These are phyloP conservation scores for Drosophila lacertosa DNA, from an alignment of 1,140 invertebrate genomes.

Conservation along the genomic window DNA sequence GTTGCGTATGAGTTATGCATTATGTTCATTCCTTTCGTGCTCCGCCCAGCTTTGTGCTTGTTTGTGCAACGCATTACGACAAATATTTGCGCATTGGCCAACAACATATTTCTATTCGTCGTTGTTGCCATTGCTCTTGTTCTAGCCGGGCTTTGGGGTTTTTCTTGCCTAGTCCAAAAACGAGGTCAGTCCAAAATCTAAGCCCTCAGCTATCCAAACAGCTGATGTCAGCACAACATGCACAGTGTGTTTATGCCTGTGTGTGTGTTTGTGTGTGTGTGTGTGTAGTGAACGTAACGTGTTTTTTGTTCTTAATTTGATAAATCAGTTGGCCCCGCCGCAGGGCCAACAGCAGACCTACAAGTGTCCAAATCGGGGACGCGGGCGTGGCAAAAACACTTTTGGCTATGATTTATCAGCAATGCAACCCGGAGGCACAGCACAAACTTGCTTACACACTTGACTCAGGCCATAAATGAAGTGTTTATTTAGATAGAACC, in stretches of 20 bases:
- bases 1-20: slow-evolving; percentile 53
- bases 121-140: slow-evolving; percentile 9
- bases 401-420: slow-evolving; percentile 50
- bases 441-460: slow-evolving; percentile 34
- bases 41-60: slow-evolving; percentile 22
- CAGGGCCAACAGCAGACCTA: slow-evolving; percentile 36
- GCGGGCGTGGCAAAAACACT: slow-evolving; percentile 30
- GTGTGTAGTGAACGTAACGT: slow-evolving; percentile 11
- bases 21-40: slow-evolving; percentile 34
- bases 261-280: slow-evolving; percentile 8
- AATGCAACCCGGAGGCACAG: slow-evolving; percentile 37
- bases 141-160: slow-evolving; percentile 20
- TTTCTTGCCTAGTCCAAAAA: slow-evolving; percentile 36
- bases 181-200: slow-evolving; percentile 48
- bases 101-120: slow-evolving; percentile 40
- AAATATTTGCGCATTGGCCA: slow-evolving; percentile 53
- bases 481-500: slow-evolving; percentile 44
- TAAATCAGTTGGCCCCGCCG: slow-evolving; percentile 35
- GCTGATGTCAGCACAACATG: slow-evolving; percentile 51
- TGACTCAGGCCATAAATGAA: slow-evolving; percentile 43
- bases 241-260: slow-evolving; percentile 5
- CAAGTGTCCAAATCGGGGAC: slow-evolving; percentile 29
- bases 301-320: slow-evolving; percentile 46
- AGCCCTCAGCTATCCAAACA: slow-evolving; percentile 46
- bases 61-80: slow-evolving; percentile 52